phyloP scores from a whole-genome alignment of 2,888 invertebrate genomes.

The Allolobophora icterica region DNA sequence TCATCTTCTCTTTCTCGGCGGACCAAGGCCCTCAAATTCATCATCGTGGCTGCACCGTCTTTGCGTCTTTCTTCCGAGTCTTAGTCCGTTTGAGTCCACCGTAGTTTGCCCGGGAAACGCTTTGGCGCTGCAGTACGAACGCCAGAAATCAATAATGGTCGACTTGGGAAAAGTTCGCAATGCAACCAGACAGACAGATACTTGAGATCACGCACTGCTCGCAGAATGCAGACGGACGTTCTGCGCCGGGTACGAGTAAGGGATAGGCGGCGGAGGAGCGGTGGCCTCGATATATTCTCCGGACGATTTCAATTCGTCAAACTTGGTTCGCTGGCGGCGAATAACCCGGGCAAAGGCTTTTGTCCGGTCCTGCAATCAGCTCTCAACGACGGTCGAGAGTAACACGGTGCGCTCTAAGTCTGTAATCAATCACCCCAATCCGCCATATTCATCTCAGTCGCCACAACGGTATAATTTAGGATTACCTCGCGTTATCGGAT shows the following conservation, averaged over 20 bases:
- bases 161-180: slow-evolving; percentile 12
- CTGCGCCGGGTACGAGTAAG: no score
- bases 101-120: neutral
- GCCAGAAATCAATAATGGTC: neutral
- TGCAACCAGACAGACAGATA: slow-evolving; percentile 8
- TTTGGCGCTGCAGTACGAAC: neutral
- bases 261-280: neutral
- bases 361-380: neutral
- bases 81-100: neutral
- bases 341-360: slow-evolving; percentile 1
- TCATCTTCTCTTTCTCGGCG: neutral
- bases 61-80: neutral
- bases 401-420: neutral
- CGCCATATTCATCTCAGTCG: neutral
- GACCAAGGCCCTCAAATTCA: neutral
- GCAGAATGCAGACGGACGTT: neutral
- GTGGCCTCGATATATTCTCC: neutral
- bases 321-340: neutral
- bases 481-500: neutral
- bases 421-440: neutral
- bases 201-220: neutral
- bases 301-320: slow-evolving; percentile 17
- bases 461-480: neutral
- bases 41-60: neutral
- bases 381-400: neutral